These are phyloP conservation scores for Plecotus auritus DNA, from an alignment of 2,113 vertebrate species.

Conservation along the genomic window DNA sequence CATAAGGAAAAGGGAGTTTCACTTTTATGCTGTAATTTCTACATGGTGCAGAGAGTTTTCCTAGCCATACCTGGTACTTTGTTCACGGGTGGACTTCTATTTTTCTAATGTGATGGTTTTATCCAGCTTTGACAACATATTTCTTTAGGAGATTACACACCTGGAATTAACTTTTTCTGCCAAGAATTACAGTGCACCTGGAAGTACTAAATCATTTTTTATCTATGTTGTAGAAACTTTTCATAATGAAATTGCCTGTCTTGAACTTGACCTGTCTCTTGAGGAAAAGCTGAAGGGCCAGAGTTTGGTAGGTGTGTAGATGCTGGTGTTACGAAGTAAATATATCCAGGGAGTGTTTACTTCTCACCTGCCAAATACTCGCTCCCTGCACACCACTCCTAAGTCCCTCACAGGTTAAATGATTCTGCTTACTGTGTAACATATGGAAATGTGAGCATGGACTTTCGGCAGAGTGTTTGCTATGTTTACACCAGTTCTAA, in stretches of 20 bases:
- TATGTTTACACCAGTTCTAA: slow-evolving; percentile 85
- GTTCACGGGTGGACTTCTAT: slow-evolving; percentile 74
- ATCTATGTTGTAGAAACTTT: slow-evolving; percentile 75
- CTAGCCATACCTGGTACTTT: slow-evolving; percentile 73
- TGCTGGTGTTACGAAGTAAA: slow-evolving; percentile 42
- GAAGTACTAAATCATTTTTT: slow-evolving; percentile 84
- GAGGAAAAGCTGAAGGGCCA: slow-evolving; percentile 46
- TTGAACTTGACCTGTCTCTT: slow-evolving; percentile 69
- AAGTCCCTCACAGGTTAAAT: slow-evolving; percentile 67
- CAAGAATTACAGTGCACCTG: slow-evolving; percentile 81
- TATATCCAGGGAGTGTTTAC: slow-evolving; percentile 46
- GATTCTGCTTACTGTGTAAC: slow-evolving; percentile 81
- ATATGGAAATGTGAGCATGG: slow-evolving; percentile 82
- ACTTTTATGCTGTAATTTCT: slow-evolving; percentile 75
- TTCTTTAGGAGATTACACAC: slow-evolving; percentile 79
- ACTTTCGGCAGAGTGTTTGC: slow-evolving; percentile 78
- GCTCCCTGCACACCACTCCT: slow-evolving; percentile 63
- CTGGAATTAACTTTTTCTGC: slow-evolving; percentile 83
- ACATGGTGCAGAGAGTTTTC: slow-evolving; percentile 61
- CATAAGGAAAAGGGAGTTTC: slow-evolving; percentile 80
- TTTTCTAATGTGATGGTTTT: slow-evolving; percentile 82
- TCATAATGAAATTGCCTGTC: slow-evolving; percentile 67
- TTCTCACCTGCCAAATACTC: slow-evolving; percentile 48
- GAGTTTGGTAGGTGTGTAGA: not conserved
- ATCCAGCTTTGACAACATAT: slow-evolving; percentile 83